A percentile compares a stretch with the other conserved stretches of the same genome.
phyloP scores from a whole-genome alignment of 2,797 vertebrate genomes.

The Lutjanus campechanus region DNA sequence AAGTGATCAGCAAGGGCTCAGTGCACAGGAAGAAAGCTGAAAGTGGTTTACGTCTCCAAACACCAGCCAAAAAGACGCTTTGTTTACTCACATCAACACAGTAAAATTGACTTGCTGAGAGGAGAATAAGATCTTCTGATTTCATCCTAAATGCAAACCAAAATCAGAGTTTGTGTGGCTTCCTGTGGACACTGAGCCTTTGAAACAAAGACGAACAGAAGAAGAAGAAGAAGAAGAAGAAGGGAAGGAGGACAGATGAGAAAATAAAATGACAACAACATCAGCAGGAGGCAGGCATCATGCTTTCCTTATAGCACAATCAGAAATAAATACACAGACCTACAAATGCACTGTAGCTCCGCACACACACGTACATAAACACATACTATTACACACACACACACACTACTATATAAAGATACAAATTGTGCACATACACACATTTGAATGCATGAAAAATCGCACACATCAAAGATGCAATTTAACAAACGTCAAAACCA shows the following conservation, averaged over 20 bases:
- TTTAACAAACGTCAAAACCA: constrained; percentile 9
- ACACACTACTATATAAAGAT: background rate
- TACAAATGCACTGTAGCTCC: background rate
- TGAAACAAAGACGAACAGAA: background rate
- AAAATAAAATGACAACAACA: constrained; percentile 13
- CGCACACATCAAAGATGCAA: constrained; percentile 6
- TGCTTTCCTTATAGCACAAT: constrained; percentile 1
- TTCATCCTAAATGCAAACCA: background rate
- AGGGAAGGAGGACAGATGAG: background rate
- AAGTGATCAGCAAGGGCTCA: background rate
- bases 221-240: background rate
- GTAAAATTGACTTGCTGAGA: background rate
- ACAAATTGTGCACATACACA: background rate
- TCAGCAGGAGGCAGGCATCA: background rate
- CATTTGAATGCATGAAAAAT: background rate
- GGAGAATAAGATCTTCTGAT: background rate
- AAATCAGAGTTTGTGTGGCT: background rate
- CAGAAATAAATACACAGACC: background rate
- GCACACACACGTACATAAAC: constrained; percentile 19
- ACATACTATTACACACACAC: background rate
- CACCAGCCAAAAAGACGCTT: background rate
- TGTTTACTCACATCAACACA: background rate
- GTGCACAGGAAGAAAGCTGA: background rate
- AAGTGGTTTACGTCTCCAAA: background rate
- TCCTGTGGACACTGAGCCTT: constrained; percentile 6